Conservation (phyloP, 2,113 vertebrate species). For the Ictidomys tridecemlineatus region DNA sequence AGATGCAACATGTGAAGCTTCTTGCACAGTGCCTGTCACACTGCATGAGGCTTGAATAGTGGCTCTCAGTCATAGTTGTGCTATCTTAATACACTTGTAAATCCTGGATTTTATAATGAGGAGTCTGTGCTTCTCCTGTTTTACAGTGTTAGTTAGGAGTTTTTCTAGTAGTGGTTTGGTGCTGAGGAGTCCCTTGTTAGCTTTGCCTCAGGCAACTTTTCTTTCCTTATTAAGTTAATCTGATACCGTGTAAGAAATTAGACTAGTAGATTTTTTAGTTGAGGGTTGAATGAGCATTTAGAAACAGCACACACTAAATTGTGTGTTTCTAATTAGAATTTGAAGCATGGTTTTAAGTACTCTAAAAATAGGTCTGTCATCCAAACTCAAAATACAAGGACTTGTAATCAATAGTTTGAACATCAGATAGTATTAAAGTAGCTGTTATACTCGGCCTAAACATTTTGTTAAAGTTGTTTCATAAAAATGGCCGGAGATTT, state of each 20-base stretch:
- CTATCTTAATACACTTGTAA: neutral
- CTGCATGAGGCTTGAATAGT: neutral
- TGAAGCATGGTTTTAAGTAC: neutral
- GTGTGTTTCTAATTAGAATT: neutral
- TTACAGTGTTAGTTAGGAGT: neutral
- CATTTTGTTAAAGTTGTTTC: conserved; percentile 49
- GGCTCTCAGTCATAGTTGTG: neutral
- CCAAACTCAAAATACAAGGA: conserved; percentile 30
- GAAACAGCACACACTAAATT: neutral
- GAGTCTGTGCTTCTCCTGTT: neutral
- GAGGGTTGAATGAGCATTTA: neutral
- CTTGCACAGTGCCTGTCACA: neutral
- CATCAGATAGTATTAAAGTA: neutral
- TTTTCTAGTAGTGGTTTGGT: neutral
- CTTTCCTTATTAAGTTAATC: neutral
- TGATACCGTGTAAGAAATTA: neutral
- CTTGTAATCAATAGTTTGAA: conserved; percentile 1
- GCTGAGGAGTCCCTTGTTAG: neutral
- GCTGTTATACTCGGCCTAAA: conserved; percentile 23
- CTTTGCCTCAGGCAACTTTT: neutral
- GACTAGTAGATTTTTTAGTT: neutral
- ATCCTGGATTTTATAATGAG: neutral
- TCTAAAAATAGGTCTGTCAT: neutral
- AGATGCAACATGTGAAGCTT: neutral
- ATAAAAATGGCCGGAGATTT: neutral